A percentile compares a stretch with the other conserved stretches of the same genome.
Conservation (phyloP, 2,888 invertebrate species). For the Thyatira batis region DNA sequence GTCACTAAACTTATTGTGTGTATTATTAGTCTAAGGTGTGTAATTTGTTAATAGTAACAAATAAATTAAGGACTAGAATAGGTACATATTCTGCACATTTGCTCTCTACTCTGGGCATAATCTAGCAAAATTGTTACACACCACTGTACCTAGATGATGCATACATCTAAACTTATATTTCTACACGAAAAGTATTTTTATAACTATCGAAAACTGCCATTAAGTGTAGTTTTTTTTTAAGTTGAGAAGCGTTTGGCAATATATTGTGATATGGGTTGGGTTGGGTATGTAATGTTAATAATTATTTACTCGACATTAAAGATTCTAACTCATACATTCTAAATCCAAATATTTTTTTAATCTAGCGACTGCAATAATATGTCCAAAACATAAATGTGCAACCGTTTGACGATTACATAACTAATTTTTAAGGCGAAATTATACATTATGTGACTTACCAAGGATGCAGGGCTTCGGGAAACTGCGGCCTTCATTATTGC, state of each 20-base stretch:
- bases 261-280: too few species aligned
- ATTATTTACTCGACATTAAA: background rate
- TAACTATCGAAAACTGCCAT: too few species aligned
- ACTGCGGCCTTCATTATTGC: slow-evolving; percentile 73
- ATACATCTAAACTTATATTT: too few species aligned
- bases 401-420: slow-evolving; percentile 66
- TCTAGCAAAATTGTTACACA: too few species aligned
- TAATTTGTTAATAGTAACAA: too few species aligned
- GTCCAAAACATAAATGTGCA: slow-evolving; percentile 38
- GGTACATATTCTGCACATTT: too few species aligned
- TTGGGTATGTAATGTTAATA: background rate
- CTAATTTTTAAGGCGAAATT: slow-evolving; percentile 42
- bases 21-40: background rate
- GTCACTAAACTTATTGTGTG: background rate
- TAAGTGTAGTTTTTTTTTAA: too few species aligned
- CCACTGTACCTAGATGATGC: too few species aligned
- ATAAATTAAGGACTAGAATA: too few species aligned
- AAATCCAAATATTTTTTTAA: background rate
- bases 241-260: too few species aligned
- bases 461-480: slow-evolving; percentile 67
- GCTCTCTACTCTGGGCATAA: too few species aligned
- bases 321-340: background rate
- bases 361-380: slow-evolving; percentile 10
- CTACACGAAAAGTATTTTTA: too few species aligned
- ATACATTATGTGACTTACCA: slow-evolving; percentile 52